These are phyloP conservation scores for Psittacula cyanocephala DNA, from an alignment of 2,113 vertebrate species.

Conservation along the genomic window DNA sequence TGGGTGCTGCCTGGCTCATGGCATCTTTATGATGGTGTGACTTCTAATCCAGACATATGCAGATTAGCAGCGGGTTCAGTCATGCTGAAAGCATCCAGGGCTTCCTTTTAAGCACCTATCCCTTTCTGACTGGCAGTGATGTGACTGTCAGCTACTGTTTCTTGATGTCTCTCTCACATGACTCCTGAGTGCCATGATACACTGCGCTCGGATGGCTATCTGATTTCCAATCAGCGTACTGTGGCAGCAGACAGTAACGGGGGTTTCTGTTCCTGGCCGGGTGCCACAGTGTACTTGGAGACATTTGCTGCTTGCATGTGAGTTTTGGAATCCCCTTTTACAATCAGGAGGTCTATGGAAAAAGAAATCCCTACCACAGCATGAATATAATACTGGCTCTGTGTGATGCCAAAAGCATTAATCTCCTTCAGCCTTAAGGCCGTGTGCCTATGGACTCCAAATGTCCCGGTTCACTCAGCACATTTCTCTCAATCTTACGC, in stretches of 20 bases:
- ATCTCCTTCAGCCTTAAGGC: slow-evolving; percentile 33
- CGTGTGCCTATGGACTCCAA: slow-evolving; percentile 27
- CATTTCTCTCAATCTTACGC: not conserved
- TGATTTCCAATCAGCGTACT: slow-evolving; percentile 32
- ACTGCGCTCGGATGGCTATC: not conserved
- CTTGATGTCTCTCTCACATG: slow-evolving; percentile 70
- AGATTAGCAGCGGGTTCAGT: slow-evolving; percentile 41
- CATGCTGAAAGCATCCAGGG: slow-evolving; percentile 43
- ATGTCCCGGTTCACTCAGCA: slow-evolving; percentile 30
- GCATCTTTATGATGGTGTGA: slow-evolving; percentile 62
- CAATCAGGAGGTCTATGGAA: slow-evolving; percentile 70
- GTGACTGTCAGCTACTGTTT: slow-evolving; percentile 63
- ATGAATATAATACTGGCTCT: slow-evolving; percentile 61
- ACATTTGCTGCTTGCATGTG: slow-evolving; percentile 67
- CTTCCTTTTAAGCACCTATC: slow-evolving; percentile 62
- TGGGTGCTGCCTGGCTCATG: slow-evolving; percentile 49
- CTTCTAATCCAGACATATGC: slow-evolving; percentile 66
- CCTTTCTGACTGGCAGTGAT: slow-evolving; percentile 37
- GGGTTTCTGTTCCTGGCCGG: slow-evolving; percentile 52
- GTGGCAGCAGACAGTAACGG: slow-evolving; percentile 8
- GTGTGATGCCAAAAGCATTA: slow-evolving; percentile 42
- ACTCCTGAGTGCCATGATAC: slow-evolving; percentile 35
- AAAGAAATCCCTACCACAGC: slow-evolving; percentile 66
- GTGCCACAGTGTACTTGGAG: slow-evolving; percentile 67
- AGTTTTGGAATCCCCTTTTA: slow-evolving; percentile 74